Base-by-base conservation (phyloP, 2,797 vertebrate species). In the Clarias fuscus region DNA sequence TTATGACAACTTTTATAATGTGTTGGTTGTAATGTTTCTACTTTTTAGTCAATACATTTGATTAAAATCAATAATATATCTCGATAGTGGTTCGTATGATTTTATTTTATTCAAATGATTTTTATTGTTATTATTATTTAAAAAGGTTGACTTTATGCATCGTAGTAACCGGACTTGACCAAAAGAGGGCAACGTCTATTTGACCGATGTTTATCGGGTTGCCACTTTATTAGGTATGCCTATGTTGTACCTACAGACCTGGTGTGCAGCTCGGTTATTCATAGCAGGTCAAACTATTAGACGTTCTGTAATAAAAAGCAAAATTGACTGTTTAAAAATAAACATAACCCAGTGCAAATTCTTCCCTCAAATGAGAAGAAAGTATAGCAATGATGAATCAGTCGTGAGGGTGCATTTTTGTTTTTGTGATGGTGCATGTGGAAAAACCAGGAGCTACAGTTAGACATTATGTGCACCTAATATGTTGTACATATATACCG, bases 181-280 rank as follows among this genome's bases (percentile, higher is more conserved):
- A 88, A 67, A 82, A 85, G 86, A 82, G 86, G 86, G 76, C 86
- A 87, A 70, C 64, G 22, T 88, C 53, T 77, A 40, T 62, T 71
- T 68, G 71, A 61, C 30, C 33, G 24, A 53, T 48, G 15, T 81
- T 10, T 27, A 48, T 22, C 14, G 62, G 30, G 43, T 3, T 53
- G n/a, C 24, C 59, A 53, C 24, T 81, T 82, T 67, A 65, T 65
- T 62, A 64, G 59, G 37, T 43, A 48, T 8, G 4, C 4, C 56
- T 59, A 48, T 8, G 27, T 81, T 81, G 61, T 43, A 20, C 62
- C 4, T 65, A 65, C 61, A 48, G 40, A 10, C 1, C 5, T 24
- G 58, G 15, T 15, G 17, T 81, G 33, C 64, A 18, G 37, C 37
- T 11, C 15, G 1, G 0, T 27, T 80, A 43, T 33, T 65, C 8